These are phyloP conservation scores for Rhodeus uyekii DNA, from an alignment of 2,797 vertebrate genomes.

Conservation along the genomic window DNA sequence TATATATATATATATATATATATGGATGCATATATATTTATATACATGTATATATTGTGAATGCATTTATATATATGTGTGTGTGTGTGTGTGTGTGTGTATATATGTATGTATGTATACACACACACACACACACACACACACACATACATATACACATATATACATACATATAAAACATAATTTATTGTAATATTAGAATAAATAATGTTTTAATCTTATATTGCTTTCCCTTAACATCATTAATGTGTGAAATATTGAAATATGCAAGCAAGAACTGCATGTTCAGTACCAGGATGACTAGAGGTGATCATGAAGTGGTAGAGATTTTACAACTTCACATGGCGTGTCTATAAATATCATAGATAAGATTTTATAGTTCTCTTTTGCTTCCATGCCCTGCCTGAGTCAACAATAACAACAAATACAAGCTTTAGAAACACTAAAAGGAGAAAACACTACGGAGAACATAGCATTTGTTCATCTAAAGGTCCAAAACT, in stretches of 20 bases:
- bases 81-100: no score
- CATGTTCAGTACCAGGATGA: neutral
- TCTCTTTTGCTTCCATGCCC: neutral
- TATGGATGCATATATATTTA: no score
- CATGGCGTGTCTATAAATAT: neutral
- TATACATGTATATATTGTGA: no score
- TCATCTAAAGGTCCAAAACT: neutral
- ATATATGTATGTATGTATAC: no score
- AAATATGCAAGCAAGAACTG: neutral
- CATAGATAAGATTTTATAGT: neutral
- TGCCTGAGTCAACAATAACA: neutral
- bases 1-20: no score
- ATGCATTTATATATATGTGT: no score
- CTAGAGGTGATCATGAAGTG: neutral
- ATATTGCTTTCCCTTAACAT: neutral
- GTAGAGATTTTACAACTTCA: neutral
- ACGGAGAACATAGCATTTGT: neutral
- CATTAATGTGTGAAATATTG: neutral
- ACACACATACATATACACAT: no score
- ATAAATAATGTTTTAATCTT: neutral
- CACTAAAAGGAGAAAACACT: neutral
- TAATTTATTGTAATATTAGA: no score
- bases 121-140: no score
- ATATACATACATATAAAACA: no score
- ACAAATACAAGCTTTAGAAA: neutral